Evolutionary conservation across 2,888 invertebrate species (phyloP).

Genomic region (Cremastinae sp.): DNA sequence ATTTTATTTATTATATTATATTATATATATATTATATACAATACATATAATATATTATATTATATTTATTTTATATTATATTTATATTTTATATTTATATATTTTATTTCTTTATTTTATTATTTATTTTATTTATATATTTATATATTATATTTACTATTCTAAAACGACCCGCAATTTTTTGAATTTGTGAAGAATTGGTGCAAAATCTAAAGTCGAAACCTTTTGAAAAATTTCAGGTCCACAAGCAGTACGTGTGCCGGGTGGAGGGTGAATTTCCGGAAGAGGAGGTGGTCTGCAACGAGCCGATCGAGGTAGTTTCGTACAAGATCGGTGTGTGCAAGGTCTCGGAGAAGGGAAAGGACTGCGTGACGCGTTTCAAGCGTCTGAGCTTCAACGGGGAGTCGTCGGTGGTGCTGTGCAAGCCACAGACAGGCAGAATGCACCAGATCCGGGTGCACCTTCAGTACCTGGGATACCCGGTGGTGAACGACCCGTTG

Average conservation of each 20-base stretch:
- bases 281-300: slow-evolving; percentile 93
- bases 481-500: slow-evolving; percentile 97
- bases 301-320: slow-evolving; percentile 95
- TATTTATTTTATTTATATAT: too few species aligned
- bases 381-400: slow-evolving; percentile 93
- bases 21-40: too few species aligned
- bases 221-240: slow-evolving; percentile 76
- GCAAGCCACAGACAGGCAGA: slow-evolving; percentile 96
- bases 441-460: slow-evolving; percentile 99
- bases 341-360: slow-evolving; percentile 95
- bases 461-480: slow-evolving; percentile 97
- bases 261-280: slow-evolving; percentile 97
- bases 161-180: too few species aligned
- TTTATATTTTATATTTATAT: too few species aligned
- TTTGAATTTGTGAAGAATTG: background rate
- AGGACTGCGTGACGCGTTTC: slow-evolving; percentile 95
- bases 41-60: too few species aligned
- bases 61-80: too few species aligned
- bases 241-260: slow-evolving; percentile 97
- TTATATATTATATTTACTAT: too few species aligned
- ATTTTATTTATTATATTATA: too few species aligned
- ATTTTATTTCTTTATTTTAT: too few species aligned
- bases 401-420: slow-evolving; percentile 95
- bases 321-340: slow-evolving; percentile 98
- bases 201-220: background rate